Conservation (phyloP, 2,888 invertebrate species). For the Sisyra terminalis region DNA sequence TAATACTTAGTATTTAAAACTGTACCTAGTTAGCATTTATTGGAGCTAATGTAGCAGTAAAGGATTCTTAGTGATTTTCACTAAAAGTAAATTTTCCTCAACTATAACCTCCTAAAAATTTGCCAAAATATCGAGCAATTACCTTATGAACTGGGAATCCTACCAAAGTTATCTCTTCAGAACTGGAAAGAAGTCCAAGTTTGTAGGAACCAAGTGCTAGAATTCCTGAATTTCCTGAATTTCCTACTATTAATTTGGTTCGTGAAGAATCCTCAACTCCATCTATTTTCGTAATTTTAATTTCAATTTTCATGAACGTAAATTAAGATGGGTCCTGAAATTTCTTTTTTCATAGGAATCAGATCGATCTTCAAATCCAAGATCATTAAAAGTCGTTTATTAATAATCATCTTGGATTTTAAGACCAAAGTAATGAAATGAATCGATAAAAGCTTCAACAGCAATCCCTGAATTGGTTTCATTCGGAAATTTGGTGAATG, state of each 20-base stretch:
- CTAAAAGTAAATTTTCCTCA: conserved; percentile 73
- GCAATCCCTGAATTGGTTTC: conserved; percentile 91
- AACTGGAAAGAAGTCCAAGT: conserved; percentile 61
- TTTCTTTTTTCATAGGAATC: conserved; percentile 92
- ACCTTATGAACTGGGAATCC: conserved; percentile 44
- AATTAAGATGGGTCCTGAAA: conserved; percentile 70
- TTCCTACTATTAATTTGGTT: conserved; percentile 35
- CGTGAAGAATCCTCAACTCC: conserved; percentile 61
- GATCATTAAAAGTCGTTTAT: conserved; percentile 83
- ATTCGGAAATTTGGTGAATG: conserved; percentile 94
- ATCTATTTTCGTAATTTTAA: conserved; percentile 91
- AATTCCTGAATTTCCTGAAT: conserved; percentile 52
- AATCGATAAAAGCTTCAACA: conserved; percentile 91
- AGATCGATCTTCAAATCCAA: conserved; percentile 93
- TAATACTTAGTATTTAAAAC: background rate
- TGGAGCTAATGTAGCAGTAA: background rate
- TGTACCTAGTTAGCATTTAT: conserved; percentile 6
- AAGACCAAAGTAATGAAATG: conserved; percentile 93
- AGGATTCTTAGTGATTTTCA: conserved; percentile 16
- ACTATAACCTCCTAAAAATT: background rate
- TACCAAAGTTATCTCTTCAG: conserved; percentile 49
- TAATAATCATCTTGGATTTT: conserved; percentile 90
- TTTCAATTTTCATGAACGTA: conserved; percentile 98
- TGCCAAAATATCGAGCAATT: conserved; percentile 22
- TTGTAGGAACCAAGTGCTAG: conserved; percentile 70